phyloP scores from a whole-genome alignment of 1,140 invertebrate species.

The Schlechtendalia chinensis region DNA sequence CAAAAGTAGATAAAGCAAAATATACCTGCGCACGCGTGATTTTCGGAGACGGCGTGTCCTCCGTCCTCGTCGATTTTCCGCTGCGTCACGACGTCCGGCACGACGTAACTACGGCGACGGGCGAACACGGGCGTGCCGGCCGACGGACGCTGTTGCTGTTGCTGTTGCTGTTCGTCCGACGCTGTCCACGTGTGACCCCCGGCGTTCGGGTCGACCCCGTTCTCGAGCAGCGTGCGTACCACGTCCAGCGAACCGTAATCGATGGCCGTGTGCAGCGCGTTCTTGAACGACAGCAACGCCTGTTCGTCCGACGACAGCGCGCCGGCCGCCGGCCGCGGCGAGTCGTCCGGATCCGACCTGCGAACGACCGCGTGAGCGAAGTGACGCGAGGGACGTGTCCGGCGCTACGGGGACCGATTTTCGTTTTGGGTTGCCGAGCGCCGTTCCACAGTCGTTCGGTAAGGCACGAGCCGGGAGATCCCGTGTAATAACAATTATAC shows the following conservation, averaged over 20 bases:
- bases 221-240: slow-evolving; percentile 60
- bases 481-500: no score
- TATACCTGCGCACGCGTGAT: no score
- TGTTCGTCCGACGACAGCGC: slow-evolving; percentile 35
- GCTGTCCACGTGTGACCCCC: slow-evolving; percentile 55
- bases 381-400: no score
- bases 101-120: background rate
- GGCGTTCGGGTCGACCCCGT: slow-evolving; percentile 62
- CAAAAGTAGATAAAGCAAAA: no score
- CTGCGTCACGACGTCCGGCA: background rate
- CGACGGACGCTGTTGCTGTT: slow-evolving; percentile 37
- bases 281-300: slow-evolving; percentile 59
- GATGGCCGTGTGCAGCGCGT: slow-evolving; percentile 63
- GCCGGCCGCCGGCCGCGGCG: background rate
- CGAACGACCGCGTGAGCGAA: no score
- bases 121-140: slow-evolving; percentile 19
- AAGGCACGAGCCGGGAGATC: no score
- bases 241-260: slow-evolving; percentile 62
- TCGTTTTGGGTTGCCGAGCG: no score
- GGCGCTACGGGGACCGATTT: no score
- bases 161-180: slow-evolving; percentile 49
- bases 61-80: background rate
- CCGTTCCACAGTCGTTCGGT: no score
- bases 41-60: background rate
- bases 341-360: slow-evolving; percentile 45